phyloP scores from a whole-genome alignment of 2,113 vertebrate genomes.

The Tetrax tetrax region DNA sequence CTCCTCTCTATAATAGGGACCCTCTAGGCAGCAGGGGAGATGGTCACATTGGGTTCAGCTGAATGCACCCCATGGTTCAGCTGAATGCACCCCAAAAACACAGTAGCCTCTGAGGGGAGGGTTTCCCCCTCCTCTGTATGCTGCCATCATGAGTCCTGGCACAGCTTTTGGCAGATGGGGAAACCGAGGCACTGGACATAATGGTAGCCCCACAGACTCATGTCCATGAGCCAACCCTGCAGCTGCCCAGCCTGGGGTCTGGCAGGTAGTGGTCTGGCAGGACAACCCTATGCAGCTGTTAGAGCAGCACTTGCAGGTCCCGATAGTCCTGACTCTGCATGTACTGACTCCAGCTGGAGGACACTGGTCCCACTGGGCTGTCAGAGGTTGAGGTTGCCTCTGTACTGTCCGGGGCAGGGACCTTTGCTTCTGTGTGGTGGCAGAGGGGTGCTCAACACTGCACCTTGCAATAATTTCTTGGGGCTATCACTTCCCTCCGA shows the following conservation, averaged over 20 bases:
- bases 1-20: background rate
- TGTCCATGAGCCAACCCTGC: background rate
- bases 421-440: background rate
- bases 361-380: background rate
- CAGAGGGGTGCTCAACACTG: background rate
- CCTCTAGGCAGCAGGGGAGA: background rate
- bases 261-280: background rate
- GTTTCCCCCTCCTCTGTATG: accelerated
- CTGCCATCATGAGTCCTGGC: background rate
- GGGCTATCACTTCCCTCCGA: background rate
- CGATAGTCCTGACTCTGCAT: background rate
- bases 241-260: background rate
- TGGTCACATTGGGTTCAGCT: background rate
- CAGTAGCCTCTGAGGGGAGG: background rate
- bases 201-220: background rate
- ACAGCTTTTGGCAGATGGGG: background rate
- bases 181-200: background rate
- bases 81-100: background rate
- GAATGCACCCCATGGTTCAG: background rate
- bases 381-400: background rate
- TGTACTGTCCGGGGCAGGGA: background rate
- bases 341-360: background rate
- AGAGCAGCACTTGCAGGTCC: background rate
- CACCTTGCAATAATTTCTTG: background rate
- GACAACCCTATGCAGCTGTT: background rate